Evolutionary conservation across 2,888 invertebrate genomes (phyloP).

Genomic region (Platyscelio sp.): DNA sequence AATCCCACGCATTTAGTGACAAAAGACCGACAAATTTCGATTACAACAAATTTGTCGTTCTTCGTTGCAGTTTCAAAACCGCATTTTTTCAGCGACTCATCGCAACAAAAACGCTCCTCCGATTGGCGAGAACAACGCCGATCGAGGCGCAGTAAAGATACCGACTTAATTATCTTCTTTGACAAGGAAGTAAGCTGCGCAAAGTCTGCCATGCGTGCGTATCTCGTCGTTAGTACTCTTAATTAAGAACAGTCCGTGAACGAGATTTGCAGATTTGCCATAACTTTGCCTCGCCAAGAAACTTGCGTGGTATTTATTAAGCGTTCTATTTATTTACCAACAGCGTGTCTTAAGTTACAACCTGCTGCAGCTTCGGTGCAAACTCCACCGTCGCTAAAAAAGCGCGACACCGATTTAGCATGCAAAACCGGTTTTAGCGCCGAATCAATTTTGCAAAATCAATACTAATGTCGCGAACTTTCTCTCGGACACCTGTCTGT

Average conservation of each 20-base stretch:
- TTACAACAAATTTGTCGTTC: no score
- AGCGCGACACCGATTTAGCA: neutral
- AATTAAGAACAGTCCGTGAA: conserved; percentile 75
- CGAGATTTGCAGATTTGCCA: conserved; percentile 73
- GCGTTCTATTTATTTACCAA: conserved; percentile 45
- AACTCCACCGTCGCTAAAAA: no score
- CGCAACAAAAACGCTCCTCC: no score
- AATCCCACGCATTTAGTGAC: no score
- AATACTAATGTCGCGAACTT: no score
- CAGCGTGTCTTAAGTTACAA: conserved; percentile 42
- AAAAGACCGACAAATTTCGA: no score
- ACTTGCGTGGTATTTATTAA: conserved; percentile 41
- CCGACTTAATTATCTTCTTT: conserved; percentile 46
- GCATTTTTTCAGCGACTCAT: no score
- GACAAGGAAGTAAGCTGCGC: conserved; percentile 40
- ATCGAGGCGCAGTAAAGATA: conserved; percentile 33
- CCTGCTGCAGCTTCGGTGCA: no score
- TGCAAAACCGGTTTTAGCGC: neutral
- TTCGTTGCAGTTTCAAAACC: no score
- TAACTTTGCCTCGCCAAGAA: conserved; percentile 67
- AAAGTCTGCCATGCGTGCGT: conserved; percentile 29
- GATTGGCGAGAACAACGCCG: neutral
- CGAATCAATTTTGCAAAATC: no score
- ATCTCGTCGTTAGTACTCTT: conserved; percentile 66
- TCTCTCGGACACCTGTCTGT: no score